These are phyloP conservation scores for Phaethon lepturus DNA, from an alignment of 2,113 vertebrate species.

Conservation along the genomic window DNA sequence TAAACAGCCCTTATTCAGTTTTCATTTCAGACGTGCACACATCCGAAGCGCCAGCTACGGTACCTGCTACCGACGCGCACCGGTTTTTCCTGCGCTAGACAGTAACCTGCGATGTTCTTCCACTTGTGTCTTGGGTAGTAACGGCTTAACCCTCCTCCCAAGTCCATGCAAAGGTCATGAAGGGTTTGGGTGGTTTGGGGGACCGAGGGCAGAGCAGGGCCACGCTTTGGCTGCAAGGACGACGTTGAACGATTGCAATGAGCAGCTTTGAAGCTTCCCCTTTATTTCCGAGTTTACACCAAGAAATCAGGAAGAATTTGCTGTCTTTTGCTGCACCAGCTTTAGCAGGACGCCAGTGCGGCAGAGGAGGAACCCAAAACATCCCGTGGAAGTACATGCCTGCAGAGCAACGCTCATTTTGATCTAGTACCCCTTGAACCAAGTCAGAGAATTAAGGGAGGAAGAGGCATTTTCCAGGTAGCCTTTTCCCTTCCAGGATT, in stretches of 20 bases:
- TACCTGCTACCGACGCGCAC: not conserved
- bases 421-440: not conserved
- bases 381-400: not conserved
- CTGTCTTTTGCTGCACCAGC: not conserved
- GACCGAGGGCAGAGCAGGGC: not conserved
- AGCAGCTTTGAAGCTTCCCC: not conserved
- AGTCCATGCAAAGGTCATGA: fast-evolving
- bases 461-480: not conserved
- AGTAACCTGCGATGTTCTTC: not conserved
- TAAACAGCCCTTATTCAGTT: not conserved
- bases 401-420: not conserved
- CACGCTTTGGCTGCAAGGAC: not conserved
- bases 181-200: not conserved
- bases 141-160: not conserved
- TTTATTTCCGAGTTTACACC: not conserved
- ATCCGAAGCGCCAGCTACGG: not conserved
- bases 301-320: not conserved
- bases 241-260: fast-evolving
- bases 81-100: not conserved
- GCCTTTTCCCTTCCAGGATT: not conserved
- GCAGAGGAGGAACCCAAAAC: not conserved
- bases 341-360: not conserved
- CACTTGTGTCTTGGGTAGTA: not conserved
- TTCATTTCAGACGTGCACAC: not conserved
- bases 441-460: not conserved